These are phyloP conservation scores for Ciconia boyciana DNA, from an alignment of 2,113 vertebrate genomes.

Conservation along the genomic window DNA sequence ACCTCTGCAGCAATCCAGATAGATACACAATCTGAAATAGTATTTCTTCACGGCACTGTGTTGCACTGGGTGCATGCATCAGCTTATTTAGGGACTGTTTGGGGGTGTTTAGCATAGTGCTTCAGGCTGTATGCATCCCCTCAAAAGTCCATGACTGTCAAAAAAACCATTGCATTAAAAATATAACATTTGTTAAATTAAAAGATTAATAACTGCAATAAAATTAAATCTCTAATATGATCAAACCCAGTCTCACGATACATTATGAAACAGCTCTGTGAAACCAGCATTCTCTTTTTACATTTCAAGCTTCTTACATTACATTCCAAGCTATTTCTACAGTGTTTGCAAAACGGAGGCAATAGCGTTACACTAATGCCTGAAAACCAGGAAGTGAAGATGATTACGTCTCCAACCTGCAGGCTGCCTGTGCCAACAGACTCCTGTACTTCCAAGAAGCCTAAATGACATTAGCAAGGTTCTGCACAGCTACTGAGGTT, in stretches of 20 bases:
- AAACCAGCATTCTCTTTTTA: neutral
- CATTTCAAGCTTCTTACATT: neutral
- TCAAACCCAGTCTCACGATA: neutral
- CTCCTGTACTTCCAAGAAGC: neutral
- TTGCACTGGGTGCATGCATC: neutral
- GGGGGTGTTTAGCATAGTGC: neutral
- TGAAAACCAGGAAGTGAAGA: neutral
- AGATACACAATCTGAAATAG: neutral
- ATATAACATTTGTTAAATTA: neutral
- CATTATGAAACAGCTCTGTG: neutral
- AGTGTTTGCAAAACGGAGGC: neutral
- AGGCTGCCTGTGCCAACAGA: neutral
- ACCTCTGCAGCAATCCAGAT: neutral
- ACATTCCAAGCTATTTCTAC: neutral
- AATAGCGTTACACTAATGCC: neutral
- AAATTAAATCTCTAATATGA: neutral
- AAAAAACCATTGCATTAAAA: neutral
- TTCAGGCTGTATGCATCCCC: neutral
- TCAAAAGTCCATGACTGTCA: neutral
- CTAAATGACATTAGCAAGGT: conserved; percentile 9
- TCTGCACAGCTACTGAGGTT: neutral
- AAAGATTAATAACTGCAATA: neutral
- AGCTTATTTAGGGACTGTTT: neutral
- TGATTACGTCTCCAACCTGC: neutral
- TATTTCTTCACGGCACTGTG: neutral